These are phyloP conservation scores for Dynastes hyllus DNA, from an alignment of 2,888 invertebrate genomes.

Conservation along the genomic window DNA sequence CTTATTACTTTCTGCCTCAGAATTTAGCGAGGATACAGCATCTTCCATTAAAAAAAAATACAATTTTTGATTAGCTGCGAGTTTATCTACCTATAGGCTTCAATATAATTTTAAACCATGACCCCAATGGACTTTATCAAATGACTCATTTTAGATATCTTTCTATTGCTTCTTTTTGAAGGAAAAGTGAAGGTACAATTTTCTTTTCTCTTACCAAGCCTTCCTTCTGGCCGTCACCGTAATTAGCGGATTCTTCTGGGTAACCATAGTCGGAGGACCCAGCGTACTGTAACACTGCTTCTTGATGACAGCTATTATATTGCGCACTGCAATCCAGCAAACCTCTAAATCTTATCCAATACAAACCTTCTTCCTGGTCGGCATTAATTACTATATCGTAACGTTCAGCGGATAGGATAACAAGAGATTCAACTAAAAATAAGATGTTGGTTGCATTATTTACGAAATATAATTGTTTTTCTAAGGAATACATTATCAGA, in stretches of 20 bases:
- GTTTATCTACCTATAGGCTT: too few species aligned
- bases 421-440: slow-evolving; percentile 75
- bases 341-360: slow-evolving; percentile 87
- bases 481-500: too few species aligned
- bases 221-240: slow-evolving; percentile 77
- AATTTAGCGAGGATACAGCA: too few species aligned
- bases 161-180: neutral
- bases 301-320: slow-evolving; percentile 79
- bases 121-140: too few species aligned
- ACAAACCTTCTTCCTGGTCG: slow-evolving; percentile 74
- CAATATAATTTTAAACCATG: too few species aligned
- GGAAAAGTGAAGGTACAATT: neutral
- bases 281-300: slow-evolving; percentile 78
- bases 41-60: too few species aligned
- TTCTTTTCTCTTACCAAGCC: slow-evolving; percentile 74
- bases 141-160: too few species aligned
- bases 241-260: slow-evolving; percentile 76
- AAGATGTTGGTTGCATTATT: neutral
- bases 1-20: too few species aligned
- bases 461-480: too few species aligned
- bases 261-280: slow-evolving; percentile 74
- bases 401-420: slow-evolving; percentile 91
- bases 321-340: slow-evolving; percentile 90
- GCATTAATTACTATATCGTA: slow-evolving; percentile 90
- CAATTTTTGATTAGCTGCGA: too few species aligned